Conservation (phyloP, 2,888 invertebrate species). For the Stenolophus ochropezus region DNA sequence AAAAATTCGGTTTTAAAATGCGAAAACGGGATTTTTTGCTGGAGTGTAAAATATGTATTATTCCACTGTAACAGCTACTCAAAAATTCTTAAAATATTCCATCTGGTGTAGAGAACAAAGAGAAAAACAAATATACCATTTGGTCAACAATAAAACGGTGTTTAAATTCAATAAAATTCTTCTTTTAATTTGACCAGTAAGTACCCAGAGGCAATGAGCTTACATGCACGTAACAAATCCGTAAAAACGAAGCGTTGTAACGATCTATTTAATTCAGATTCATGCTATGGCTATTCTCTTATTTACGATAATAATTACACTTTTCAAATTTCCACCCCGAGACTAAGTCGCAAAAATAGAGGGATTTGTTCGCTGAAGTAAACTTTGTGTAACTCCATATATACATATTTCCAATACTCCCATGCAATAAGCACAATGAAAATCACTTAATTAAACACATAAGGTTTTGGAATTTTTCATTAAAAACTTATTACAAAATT, state of each 20-base stretch:
- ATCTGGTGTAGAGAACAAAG: neutral
- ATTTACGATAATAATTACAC: slow-evolving; percentile 49
- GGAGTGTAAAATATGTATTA: neutral
- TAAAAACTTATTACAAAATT: no score
- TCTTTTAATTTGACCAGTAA: slow-evolving; percentile 48
- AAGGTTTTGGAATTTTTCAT: no score
- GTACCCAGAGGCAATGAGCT: neutral
- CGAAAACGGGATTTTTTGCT: neutral
- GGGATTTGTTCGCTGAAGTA: neutral
- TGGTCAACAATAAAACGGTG: slow-evolving; percentile 9
- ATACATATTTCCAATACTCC: no score
- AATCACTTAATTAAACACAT: no score
- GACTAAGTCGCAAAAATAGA: slow-evolving; percentile 35
- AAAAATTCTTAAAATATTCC: neutral
- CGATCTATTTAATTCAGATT: slow-evolving; percentile 51
- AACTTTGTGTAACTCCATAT: no score
- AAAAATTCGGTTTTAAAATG: neutral
- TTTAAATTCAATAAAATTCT: slow-evolving; percentile 39
- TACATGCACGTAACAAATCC: slow-evolving; percentile 37
- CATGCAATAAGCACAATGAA: no score
- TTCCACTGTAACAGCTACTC: neutral
- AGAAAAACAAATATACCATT: slow-evolving; percentile 13
- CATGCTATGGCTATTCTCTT: slow-evolving; percentile 35
- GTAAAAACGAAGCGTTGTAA: slow-evolving; percentile 40
- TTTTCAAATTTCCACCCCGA: neutral